Base-by-base conservation (phyloP, 2,797 vertebrate species). In the Fringilla coelebs region DNA sequence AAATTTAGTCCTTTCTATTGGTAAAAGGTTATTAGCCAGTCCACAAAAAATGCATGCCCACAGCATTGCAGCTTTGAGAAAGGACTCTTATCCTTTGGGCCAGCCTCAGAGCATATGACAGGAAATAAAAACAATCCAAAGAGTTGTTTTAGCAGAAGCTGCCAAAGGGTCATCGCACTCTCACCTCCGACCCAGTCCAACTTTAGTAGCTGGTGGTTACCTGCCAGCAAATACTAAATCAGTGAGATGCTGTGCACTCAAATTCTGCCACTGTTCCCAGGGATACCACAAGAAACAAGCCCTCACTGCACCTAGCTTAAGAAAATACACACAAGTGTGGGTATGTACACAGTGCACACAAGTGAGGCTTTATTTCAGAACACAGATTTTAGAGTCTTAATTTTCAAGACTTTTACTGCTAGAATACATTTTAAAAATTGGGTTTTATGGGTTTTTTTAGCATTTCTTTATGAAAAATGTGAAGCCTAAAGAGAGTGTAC, bases 361-460 rank as follows among this genome's bases (percentile, higher is more conserved):
- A 41, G 31, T 19, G 19, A 85, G 46, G 17, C 3, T 67, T 45
- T 38, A 8, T 24, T 8, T 60, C 76, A 81, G 18, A 65, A 78
- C 17, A 32, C 16, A 52, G 9, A 62, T 62, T 86, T 79, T 25
- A 65, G 5, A 62, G 24, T 28, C 32, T 57, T 60, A 34, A 51
- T 24, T 58, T 90, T 52, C 19, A 36, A n/a, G 17, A 54, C 6
- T 24, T 54, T 51, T 46, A 62, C 58, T 70, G 31, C 16, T 75
- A 34, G 7, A 86, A 81, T 13, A 43, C 4, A 49, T 43, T 10
- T 10, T 10, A 0, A 40, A 85, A 76, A 31, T 10, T 0, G 1
- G 4, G 18, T 4, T 52, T 58, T 18, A 12, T 9, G 5, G 6
- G 0, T 0, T 8, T 29, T 38, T 73, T 41, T 6, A 18, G 32